phyloP scores from a whole-genome alignment of 2,113 vertebrate species.

The Colossoma macropomum region DNA sequence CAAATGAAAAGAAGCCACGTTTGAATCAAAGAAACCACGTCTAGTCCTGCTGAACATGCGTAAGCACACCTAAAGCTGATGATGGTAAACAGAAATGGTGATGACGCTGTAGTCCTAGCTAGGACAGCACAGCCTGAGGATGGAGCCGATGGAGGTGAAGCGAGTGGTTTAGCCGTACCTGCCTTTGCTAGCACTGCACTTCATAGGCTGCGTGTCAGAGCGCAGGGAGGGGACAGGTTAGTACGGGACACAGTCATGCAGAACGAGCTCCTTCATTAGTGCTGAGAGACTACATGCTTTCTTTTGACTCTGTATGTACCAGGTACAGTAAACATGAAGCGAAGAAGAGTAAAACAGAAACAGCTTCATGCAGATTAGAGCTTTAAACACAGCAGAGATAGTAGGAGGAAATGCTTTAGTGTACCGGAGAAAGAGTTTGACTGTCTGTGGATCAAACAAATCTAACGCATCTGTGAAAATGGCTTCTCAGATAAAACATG shows the following conservation, averaged over 20 bases:
- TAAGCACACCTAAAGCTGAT: background rate
- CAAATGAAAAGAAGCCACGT: background rate
- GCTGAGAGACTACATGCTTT: constrained; percentile 22
- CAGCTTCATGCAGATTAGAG: background rate
- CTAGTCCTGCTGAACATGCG: background rate
- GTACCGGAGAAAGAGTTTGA: background rate
- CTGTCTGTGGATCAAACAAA: background rate
- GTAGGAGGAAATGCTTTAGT: background rate
- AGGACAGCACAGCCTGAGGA: background rate
- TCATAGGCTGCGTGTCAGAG: constrained; percentile 81
- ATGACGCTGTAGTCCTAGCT: background rate
- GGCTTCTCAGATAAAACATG: background rate
- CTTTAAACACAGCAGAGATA: background rate
- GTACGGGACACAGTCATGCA: constrained; percentile 40
- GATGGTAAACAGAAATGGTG: background rate
- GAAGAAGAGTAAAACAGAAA: background rate
- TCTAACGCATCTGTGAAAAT: background rate
- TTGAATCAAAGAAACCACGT: background rate
- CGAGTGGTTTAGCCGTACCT: constrained; percentile 70
- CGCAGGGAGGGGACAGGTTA: constrained; percentile 67
- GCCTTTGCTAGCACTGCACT: constrained; percentile 80
- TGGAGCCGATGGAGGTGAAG: background rate
- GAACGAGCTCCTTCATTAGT: constrained; percentile 9
- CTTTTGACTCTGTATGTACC: background rate
- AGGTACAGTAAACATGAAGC: background rate